These are phyloP conservation scores for Paratilapia polleni DNA, from an alignment of 2,113 vertebrate genomes.

Conservation along the genomic window DNA sequence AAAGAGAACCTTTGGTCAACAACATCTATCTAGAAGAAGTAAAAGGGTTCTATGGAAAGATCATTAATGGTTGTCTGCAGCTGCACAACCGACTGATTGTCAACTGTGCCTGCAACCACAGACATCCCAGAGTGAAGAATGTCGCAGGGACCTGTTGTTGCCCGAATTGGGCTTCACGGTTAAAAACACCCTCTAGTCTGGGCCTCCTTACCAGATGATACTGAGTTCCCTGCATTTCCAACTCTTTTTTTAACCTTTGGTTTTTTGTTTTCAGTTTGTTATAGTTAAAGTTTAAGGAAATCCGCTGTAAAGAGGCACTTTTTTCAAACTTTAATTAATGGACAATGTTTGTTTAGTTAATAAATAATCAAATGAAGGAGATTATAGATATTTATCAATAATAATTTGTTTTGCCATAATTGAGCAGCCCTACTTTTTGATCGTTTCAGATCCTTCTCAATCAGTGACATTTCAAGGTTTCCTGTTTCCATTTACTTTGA, in stretches of 20 bases:
- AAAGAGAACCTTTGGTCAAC: not conserved
- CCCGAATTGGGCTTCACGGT: not conserved
- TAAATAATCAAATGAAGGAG: not conserved
- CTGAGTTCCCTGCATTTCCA: not conserved
- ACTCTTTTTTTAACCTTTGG: not conserved
- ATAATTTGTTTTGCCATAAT: not conserved
- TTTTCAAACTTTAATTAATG: not conserved
- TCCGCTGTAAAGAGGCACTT: not conserved
- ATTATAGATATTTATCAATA: not conserved
- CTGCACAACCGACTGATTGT: not conserved
- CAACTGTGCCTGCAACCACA: not conserved
- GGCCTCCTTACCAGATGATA: not conserved
- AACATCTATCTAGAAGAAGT: not conserved
- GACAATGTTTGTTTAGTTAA: not conserved
- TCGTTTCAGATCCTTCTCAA: not conserved
- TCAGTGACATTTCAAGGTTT: not conserved
- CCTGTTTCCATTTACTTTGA: not conserved
- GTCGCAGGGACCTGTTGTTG: not conserved
- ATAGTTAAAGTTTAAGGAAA: too few species aligned
- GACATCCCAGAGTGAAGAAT: not conserved
- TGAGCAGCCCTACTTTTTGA: not conserved
- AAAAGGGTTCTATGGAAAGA: not conserved
- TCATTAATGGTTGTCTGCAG: not conserved
- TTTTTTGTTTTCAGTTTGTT: not conserved
- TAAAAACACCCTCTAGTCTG: not conserved